Percentiles rank a stretch among this genome's conserved stretches.
phyloP scores from a whole-genome alignment of 2,888 invertebrate genomes.

The Nymphalis polychloros region DNA sequence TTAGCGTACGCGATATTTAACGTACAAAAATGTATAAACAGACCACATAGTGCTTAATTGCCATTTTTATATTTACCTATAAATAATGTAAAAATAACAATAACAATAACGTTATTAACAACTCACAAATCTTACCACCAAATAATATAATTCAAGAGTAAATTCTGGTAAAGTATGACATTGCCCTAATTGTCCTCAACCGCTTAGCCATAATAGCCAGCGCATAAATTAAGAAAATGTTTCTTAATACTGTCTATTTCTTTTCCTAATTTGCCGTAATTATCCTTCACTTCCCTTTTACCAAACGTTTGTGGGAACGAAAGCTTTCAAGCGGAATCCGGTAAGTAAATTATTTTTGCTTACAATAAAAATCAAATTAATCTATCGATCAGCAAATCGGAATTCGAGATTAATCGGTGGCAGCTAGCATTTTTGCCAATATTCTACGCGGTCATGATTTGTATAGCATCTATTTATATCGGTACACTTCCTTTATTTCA shows the following conservation, averaged over 20 bases:
- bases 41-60: background rate
- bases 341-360: background rate
- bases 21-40: background rate
- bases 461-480: too few species aligned
- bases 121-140: background rate
- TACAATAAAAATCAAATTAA: too few species aligned
- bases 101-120: too few species aligned
- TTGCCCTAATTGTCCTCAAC: slow-evolving; percentile 24
- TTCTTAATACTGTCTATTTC: slow-evolving; percentile 31
- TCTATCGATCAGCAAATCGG: too few species aligned
- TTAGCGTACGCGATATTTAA: background rate
- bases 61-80: too few species aligned
- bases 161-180: slow-evolving; percentile 10
- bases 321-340: background rate
- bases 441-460: too few species aligned
- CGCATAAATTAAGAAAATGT: slow-evolving; percentile 34
- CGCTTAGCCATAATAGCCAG: slow-evolving; percentile 31
- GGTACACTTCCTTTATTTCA: too few species aligned
- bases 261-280: slow-evolving; percentile 34
- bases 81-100: too few species aligned
- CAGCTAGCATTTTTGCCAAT: too few species aligned
- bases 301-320: slow-evolving; percentile 11
- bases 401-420: too few species aligned
- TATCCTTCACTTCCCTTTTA: slow-evolving; percentile 22
- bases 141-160: slow-evolving; percentile 7